Evolutionary conservation across 2,113 vertebrate species (phyloP).

Genomic region (Nesospiza acunhae): DNA sequence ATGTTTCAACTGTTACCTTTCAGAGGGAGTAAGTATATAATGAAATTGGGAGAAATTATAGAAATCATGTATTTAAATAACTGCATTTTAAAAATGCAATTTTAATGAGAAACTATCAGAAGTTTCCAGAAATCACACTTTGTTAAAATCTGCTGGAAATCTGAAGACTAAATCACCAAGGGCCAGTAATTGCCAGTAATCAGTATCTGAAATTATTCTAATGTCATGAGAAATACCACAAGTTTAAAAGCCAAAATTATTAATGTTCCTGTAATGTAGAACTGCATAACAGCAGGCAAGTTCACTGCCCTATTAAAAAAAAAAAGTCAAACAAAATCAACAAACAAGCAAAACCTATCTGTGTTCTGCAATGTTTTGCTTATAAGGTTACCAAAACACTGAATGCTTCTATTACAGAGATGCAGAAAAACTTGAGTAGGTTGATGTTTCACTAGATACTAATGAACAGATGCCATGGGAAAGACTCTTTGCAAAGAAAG

Average conservation of each 20-base stretch:
- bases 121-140: conserved; percentile 68
- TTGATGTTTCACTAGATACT: conserved; percentile 19
- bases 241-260: conserved; percentile 40
- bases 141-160: conserved; percentile 66
- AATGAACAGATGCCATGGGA: conserved; percentile 23
- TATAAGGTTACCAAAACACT: conserved; percentile 50
- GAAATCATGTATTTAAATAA: conserved; percentile 11
- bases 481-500: conserved; percentile 34
- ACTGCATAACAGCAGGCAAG: conserved; percentile 31
- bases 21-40: conserved; percentile 45
- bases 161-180: conserved; percentile 68
- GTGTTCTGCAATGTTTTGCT: neutral
- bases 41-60: conserved; percentile 48
- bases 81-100: neutral
- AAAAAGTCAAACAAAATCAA: neutral
- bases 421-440: conserved; percentile 19
- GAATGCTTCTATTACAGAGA: neutral
- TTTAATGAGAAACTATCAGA: conserved; percentile 63
- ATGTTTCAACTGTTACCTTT: conserved; percentile 52
- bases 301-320: neutral
- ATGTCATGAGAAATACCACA: conserved; percentile 47
- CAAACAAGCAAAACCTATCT: neutral
- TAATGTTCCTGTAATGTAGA: conserved; percentile 9
- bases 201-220: conserved; percentile 63
- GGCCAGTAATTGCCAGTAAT: conserved; percentile 50